Evolutionary conservation across 2,797 vertebrate species (phyloP), one percentile per base, ranked within the genome.

Genomic region (Moxostoma hubbsi): DNA sequence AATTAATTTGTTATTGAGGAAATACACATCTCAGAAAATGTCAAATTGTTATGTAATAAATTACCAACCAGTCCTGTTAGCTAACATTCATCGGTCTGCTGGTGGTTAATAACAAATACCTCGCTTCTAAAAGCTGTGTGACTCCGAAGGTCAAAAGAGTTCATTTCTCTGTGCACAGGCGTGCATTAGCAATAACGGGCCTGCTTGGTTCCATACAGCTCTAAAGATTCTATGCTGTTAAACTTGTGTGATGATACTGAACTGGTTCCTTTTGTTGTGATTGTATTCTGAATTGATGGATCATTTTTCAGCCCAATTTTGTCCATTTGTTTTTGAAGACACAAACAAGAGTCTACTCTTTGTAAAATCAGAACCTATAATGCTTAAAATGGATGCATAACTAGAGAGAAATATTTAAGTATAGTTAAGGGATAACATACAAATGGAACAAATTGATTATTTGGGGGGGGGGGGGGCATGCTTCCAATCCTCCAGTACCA

Each of bases 401-500:
- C 91, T 73, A 87, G 81, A 91, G 89, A 86, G 82, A 90, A 90
- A 90, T 89, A 88, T 24, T 24, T 24, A 24, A 24, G 18, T 87
- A 89, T 75, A 86, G 88, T 84, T 85, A 81, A 88, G 88, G 88
- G 86, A 86, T 85, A 89, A 70, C 62, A 24, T 24, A 24, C 63
- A 83, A 89, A 87, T 75, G 65, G 87, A 86, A 24, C 18, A 24
- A 24, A 24, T 24, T 24, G 18, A 24, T 24, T 24, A 24, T 24
- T 24, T 24, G n/a, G n/a, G n/a, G 1, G 1, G 18, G 18, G 18
- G 18, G 69, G 86, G 90, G 89, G 91, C 91, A 92, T 90, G 91
- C 92, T 82, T 87, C 90, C 91, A 90, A 93, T 93, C 93, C 90
- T 92, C 92, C 93, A 93, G 91, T 89, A 93, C 89, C 92, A 88